Evolutionary conservation across 2,888 invertebrate genomes (phyloP).

Genomic region (Podabrus alpinus): DNA sequence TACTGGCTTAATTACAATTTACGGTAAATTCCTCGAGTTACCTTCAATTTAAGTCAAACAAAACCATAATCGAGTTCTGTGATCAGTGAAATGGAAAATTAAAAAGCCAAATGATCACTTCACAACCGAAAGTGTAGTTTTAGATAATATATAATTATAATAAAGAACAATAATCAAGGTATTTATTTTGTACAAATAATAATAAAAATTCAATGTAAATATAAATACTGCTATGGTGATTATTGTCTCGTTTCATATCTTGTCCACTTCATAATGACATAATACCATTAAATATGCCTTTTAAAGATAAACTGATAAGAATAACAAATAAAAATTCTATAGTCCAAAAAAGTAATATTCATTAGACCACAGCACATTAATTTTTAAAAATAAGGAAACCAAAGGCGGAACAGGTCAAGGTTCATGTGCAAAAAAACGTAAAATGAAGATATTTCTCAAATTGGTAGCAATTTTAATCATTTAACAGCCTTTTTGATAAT

Average conservation of each 20-base stretch:
- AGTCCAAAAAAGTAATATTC: background rate
- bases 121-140: background rate
- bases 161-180: background rate
- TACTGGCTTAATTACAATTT: background rate
- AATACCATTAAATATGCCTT: background rate
- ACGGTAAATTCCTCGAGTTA: background rate
- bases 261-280: background rate
- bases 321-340: background rate
- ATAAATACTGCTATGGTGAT: background rate
- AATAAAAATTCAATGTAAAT: background rate
- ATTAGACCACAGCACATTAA: too few relatives aligned
- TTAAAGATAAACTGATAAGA: background rate
- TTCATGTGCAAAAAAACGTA: too few relatives aligned
- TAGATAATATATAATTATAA: too few relatives aligned
- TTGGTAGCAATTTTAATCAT: too few relatives aligned
- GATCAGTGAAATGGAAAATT: background rate
- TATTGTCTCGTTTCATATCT: background rate
- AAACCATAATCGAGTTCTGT: background rate
- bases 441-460: too few relatives aligned
- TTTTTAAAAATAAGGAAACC: too few relatives aligned
- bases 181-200: background rate
- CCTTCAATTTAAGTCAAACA: background rate
- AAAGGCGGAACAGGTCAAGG: too few relatives aligned
- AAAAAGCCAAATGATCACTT: background rate
- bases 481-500: too few relatives aligned